These are phyloP conservation scores for Psilopsiagon aymara DNA, from an alignment of 2,113 vertebrate species.

Conservation along the genomic window DNA sequence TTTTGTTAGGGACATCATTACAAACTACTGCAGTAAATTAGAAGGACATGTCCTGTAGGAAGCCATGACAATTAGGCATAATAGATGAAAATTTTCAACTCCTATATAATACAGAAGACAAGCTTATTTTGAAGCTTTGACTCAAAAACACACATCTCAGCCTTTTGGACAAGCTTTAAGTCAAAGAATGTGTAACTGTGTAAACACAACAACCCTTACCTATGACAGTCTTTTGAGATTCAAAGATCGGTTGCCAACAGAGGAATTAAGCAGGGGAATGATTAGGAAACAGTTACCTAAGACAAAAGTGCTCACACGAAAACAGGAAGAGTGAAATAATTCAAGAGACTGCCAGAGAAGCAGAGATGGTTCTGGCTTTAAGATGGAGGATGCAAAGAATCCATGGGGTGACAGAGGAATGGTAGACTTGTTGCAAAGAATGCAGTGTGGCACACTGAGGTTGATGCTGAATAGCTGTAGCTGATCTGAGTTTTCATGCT, in stretches of 20 bases:
- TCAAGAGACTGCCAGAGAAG: background rate
- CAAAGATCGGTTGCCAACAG: background rate
- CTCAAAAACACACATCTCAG: background rate
- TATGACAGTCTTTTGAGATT: background rate
- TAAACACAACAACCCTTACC: background rate
- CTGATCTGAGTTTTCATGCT: background rate
- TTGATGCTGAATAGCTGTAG: background rate
- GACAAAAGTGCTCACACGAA: background rate
- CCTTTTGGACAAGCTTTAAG: background rate
- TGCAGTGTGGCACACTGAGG: background rate
- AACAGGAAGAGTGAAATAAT: slow-evolving; percentile 5
- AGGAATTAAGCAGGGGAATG: background rate
- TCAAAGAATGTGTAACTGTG: background rate
- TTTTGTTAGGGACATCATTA: background rate
- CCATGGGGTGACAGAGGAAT: background rate
- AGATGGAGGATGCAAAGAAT: background rate
- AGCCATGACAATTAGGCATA: background rate
- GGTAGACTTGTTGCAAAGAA: background rate
- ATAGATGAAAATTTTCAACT: background rate
- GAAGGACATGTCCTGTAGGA: background rate
- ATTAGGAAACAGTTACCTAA: background rate
- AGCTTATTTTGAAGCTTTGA: background rate
- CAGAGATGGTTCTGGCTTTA: background rate
- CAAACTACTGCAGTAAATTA: background rate
- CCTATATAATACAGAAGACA: background rate